Conservation (phyloP, 2,888 invertebrate genomes). For the Marasmarcha lunaedactyla region DNA sequence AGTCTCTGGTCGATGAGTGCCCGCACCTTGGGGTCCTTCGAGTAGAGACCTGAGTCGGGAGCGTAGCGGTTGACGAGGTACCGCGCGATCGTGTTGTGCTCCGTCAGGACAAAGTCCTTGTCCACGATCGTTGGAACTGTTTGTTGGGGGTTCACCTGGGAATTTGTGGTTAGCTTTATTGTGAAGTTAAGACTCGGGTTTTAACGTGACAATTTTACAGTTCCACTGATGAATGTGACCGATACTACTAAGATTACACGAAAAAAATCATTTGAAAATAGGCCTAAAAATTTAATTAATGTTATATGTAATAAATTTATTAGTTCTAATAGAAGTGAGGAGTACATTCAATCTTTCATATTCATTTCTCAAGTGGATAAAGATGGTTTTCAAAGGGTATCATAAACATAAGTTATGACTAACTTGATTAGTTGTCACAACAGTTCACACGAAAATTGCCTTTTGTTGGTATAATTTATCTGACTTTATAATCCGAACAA, state of each 20-base stretch:
- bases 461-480: too few species aligned
- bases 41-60: conserved; percentile 77
- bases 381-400: too few species aligned
- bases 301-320: too few species aligned
- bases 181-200: too few species aligned
- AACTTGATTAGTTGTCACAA: too few species aligned
- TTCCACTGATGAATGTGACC: not conserved
- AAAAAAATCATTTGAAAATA: not conserved
- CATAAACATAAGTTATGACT: too few species aligned
- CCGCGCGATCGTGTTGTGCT: conserved; percentile 59
- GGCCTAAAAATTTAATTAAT: not conserved
- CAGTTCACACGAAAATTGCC: too few species aligned
- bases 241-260: not conserved
- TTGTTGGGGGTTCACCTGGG: conserved; percentile 83
- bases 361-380: too few species aligned
- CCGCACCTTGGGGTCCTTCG: conserved; percentile 77
- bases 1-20: conserved; percentile 81
- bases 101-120: conserved; percentile 75
- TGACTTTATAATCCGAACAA: too few species aligned
- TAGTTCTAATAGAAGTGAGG: too few species aligned
- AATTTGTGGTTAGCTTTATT: too few species aligned
- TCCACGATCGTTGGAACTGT: conserved; percentile 85
- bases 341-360: too few species aligned
- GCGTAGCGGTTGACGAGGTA: conserved; percentile 85
- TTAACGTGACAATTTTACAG: not conserved